phyloP scores from a whole-genome alignment of 2,113 vertebrate genomes.

The Oenanthe melanoleuca region DNA sequence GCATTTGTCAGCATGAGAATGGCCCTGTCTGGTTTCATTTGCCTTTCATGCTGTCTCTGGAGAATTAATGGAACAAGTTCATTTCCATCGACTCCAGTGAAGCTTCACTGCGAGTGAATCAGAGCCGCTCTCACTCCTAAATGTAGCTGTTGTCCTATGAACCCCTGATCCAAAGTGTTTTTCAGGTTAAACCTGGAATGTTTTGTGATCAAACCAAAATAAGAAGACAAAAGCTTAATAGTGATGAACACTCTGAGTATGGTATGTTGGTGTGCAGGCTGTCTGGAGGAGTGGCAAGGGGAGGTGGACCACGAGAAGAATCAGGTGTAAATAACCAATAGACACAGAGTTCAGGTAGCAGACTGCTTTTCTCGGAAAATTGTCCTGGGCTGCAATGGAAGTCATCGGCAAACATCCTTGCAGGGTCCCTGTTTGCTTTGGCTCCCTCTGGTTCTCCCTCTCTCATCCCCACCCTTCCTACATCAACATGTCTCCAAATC shows the following conservation, averaged over 20 bases:
- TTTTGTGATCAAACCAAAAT: neutral
- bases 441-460: neutral
- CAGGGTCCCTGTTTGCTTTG: neutral
- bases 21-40: slow-evolving; percentile 42
- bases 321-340: neutral
- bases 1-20: slow-evolving; percentile 19
- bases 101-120: neutral
- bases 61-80: slow-evolving; percentile 36
- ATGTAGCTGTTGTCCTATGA: neutral
- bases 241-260: neutral
- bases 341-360: neutral
- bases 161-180: neutral
- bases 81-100: neutral
- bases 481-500: neutral
- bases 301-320: neutral
- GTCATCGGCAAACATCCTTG: neutral
- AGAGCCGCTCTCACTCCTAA: slow-evolving; percentile 5
- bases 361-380: neutral
- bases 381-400: neutral
- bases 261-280: neutral
- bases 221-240: neutral
- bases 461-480: neutral
- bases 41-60: neutral
- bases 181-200: neutral
- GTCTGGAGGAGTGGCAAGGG: neutral